Conservation (phyloP, 2,113 vertebrate genomes). For the Cavia aperea region DNA sequence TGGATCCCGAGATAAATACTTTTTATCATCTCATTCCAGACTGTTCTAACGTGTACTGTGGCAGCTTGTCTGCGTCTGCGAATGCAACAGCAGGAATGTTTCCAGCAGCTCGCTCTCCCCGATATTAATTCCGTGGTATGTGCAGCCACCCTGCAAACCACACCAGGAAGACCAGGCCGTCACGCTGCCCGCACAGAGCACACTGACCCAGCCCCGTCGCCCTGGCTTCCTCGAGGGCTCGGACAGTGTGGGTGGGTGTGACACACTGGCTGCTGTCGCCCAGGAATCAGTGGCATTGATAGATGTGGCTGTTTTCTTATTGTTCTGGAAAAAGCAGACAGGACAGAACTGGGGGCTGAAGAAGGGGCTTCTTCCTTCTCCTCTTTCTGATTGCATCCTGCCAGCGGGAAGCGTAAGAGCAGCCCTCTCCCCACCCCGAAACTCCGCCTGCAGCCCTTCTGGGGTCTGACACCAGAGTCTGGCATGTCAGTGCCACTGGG, state of each 20-base stretch:
- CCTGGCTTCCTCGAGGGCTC: not conserved
- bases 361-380: not conserved
- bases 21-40: slow-evolving; percentile 50
- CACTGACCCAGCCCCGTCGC: no score
- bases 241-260: not conserved
- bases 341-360: not conserved
- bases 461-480: not conserved
- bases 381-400: not conserved
- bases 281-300: not conserved
- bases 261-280: not conserved
- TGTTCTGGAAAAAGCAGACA: not conserved
- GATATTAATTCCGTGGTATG: not conserved
- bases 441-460: not conserved
- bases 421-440: no score
- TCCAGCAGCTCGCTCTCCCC: not conserved
- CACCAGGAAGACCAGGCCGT: not conserved
- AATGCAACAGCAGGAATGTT: not conserved
- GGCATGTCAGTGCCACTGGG: not conserved
- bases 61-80: not conserved
- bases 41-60: not conserved
- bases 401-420: not conserved
- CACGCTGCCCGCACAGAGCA: not conserved
- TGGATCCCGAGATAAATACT: slow-evolving; percentile 41
- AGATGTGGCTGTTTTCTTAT: not conserved
- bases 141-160: not conserved